Conservation (phyloP, 2,888 invertebrate species). For the Drosophila tanythrix region DNA sequence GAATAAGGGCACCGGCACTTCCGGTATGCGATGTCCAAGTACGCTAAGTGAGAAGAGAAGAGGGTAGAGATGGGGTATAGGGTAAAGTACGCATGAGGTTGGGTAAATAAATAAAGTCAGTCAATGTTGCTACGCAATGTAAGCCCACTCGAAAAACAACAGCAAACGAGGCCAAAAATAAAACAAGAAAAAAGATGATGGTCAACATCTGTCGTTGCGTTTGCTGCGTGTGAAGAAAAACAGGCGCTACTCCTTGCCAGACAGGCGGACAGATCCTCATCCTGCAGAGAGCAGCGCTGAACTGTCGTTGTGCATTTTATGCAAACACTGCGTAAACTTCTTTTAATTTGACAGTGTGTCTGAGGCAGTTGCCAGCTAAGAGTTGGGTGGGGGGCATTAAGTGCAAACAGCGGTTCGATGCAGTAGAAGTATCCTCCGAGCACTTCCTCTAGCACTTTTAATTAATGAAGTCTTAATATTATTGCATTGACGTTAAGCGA, state of each 20-base stretch:
- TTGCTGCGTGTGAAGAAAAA: constrained; percentile 32
- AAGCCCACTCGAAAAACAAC: constrained; percentile 66
- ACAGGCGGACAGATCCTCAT: constrained; percentile 2
- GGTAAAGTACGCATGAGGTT: constrained; percentile 21
- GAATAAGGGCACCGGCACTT: constrained; percentile 85
- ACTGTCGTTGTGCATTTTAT: constrained; percentile 71
- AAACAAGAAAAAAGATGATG: constrained; percentile 45
- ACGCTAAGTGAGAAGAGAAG: constrained; percentile 71
- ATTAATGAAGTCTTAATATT: constrained; percentile 83
- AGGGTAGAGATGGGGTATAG: constrained; percentile 2
- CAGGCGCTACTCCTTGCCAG: constrained; percentile 8
- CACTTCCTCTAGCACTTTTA: constrained; percentile 58
- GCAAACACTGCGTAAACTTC: constrained; percentile 79
- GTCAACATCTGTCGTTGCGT: constrained; percentile 48
- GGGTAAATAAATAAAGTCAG: constrained; percentile 68
- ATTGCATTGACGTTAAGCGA: constrained; percentile 74
- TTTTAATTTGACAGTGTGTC: constrained; percentile 61
- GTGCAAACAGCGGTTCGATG: constrained; percentile 61
- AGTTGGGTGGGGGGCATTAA: constrained; percentile 33
- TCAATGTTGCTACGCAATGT: constrained; percentile 68
- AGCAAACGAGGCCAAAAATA: constrained; percentile 22
- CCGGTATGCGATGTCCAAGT: constrained; percentile 85
- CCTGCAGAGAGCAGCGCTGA: constrained; percentile 5
- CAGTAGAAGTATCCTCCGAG: not conserved
- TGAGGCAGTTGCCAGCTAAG: constrained; percentile 30